These are phyloP conservation scores for Denticeps clupeoides DNA, from an alignment of 2,797 vertebrate genomes.

Conservation along the genomic window DNA sequence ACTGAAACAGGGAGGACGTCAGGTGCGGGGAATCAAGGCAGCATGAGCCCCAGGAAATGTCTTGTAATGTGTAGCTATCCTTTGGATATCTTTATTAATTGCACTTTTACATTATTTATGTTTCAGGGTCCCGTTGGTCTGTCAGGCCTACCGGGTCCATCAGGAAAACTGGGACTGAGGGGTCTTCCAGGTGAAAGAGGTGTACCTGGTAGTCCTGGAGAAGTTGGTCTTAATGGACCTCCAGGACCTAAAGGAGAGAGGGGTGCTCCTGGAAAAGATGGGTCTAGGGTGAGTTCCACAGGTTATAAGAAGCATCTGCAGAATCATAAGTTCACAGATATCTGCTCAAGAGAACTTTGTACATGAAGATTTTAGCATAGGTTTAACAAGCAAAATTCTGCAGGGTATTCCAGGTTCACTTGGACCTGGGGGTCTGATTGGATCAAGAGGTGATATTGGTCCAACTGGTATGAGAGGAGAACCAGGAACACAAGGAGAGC, in stretches of 20 bases:
- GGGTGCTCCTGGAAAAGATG: constrained; percentile 74
- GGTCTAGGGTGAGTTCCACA: constrained; percentile 65
- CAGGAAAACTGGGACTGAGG: constrained; percentile 79
- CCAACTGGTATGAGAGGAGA: too few species aligned
- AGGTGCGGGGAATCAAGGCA: too few species aligned
- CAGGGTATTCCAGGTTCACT: constrained; percentile 50
- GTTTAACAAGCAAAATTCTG: neutral
- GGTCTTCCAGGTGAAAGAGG: constrained; percentile 82
- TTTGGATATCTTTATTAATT: neutral
- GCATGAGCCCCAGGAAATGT: too few species aligned
- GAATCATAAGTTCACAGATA: too few species aligned
- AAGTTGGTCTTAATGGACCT: constrained; percentile 62
- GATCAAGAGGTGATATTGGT: neutral
- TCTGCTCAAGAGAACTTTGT: too few species aligned
- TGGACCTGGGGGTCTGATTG: neutral
- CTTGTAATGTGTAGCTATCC: too few species aligned
- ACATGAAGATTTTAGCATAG: neutral
- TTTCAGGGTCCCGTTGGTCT: constrained; percentile 67
- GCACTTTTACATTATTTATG: neutral
- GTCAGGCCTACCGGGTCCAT: constrained; percentile 66
- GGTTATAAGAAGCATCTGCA: too few species aligned
- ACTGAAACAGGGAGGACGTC: too few species aligned
- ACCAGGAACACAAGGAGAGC: too few species aligned
- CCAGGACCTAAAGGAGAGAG: constrained; percentile 68
- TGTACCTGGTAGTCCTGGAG: constrained; percentile 73